Evolutionary conservation across 92 coral and sea anemone species (phyloP).

Genomic region (Umimayanthus kanabou): DNA sequence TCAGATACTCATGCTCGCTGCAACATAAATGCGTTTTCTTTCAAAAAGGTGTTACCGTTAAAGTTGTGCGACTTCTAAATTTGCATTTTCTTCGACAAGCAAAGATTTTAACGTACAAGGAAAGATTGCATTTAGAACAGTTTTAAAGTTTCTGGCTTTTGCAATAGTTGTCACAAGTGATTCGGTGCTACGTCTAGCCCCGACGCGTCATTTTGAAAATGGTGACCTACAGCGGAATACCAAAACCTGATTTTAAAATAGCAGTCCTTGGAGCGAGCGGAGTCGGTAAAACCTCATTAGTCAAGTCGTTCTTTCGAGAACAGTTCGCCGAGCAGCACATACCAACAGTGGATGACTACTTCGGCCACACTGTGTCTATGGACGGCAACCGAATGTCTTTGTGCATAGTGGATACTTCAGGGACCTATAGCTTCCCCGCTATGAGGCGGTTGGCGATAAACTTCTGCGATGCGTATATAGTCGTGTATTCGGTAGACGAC

Average conservation of each 20-base stretch:
- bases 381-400: slow-evolving; percentile 56
- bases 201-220: background rate
- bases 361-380: slow-evolving; percentile 57
- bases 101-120: background rate
- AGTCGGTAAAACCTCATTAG: slow-evolving; percentile 77
- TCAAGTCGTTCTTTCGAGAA: slow-evolving; percentile 70
- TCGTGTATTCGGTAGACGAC: slow-evolving; percentile 72
- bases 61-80: background rate
- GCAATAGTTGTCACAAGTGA: background rate
- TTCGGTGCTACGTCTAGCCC: no score
- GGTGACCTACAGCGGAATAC: slow-evolving; percentile 52
- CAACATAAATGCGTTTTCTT: no score
- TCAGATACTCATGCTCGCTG: no score
- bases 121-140: background rate
- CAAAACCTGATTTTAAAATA: slow-evolving; percentile 66
- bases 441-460: slow-evolving; percentile 74
- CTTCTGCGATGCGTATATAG: slow-evolving; percentile 72
- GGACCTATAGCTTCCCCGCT: slow-evolving; percentile 76
- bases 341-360: slow-evolving; percentile 80
- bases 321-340: slow-evolving; percentile 66
- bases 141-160: background rate
- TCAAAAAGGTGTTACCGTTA: background rate
- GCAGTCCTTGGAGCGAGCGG: slow-evolving; percentile 74
- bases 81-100: slow-evolving; percentile 6
- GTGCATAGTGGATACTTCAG: slow-evolving; percentile 81